Evolutionary conservation across 1,140 invertebrate genomes (phyloP), one percentile per base, ranked within the genome.

Genomic region (Brachionus koreanus): DNA sequence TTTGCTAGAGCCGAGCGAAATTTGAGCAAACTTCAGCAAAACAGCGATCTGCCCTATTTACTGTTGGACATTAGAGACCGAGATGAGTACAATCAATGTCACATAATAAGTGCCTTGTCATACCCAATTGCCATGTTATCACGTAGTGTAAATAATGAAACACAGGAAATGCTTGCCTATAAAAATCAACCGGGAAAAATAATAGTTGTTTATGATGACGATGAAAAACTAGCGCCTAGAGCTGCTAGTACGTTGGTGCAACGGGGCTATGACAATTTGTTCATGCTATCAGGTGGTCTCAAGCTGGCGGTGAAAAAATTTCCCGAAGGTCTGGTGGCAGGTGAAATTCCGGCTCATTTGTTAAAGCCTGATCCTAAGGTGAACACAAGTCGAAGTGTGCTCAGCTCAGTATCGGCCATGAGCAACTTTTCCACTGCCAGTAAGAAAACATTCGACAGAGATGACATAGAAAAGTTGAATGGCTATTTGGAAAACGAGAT

Each of bases 191-290:
- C 85, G 25, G 87, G 87, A 10, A 87, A 88, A 84, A 87, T 91
- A 37, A 90, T 91, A 37, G 74, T 91, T n/a, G 74, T 90, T 1
- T 90, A 90, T 86, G 90, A 90, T 84, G 88, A 90, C 49, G 89
- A 89, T 84, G 90, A 90, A 83, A 86, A 85, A 16, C 72, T 88
- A 33, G 87, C 87, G 12, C 86, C 86, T 7, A 83, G 85, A 75
- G 87, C 86, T 29, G 88, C 87, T 0, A 87, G 89, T 4, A 90
- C 89, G 6, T 76, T 91, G 43, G 87, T 89, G 6, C 87, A 91
- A 84, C 85, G 90, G 74, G 90, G 90, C 3, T 91, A 90, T 85
- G 89, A 90, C 46, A 91, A 91, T 84, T 83, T 91, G 9, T 90
- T 90, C 83, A 84, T 91, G 83, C 84, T 91, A 46, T 90, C 90